Percentiles rank a stretch among this genome's conserved stretches.
phyloP scores from a whole-genome alignment of 2,888 invertebrate species.

The Marasmarcha lunaedactyla region DNA sequence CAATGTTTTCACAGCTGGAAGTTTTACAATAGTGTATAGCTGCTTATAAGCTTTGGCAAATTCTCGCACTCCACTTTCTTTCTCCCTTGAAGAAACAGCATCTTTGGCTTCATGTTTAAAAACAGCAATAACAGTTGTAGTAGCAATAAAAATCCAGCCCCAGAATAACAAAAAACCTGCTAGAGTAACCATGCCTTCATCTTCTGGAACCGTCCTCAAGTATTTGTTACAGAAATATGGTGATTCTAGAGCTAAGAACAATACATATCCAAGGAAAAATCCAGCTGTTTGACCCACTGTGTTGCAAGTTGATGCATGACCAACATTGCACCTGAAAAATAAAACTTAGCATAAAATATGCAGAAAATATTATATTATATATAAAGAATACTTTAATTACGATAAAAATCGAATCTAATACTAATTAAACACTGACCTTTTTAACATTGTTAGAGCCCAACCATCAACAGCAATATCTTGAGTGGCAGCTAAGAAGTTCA shows the following conservation, averaged over 20 bases:
- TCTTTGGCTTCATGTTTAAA: slow-evolving; percentile 85
- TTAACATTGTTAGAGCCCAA: slow-evolving; percentile 99
- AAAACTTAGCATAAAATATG: no score
- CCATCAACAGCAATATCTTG: slow-evolving; percentile 99
- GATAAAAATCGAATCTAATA: no score
- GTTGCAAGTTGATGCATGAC: slow-evolving; percentile 98
- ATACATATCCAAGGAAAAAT: slow-evolving; percentile 95
- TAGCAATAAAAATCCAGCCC: slow-evolving; percentile 91
- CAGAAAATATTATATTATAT: slow-evolving; percentile 11
- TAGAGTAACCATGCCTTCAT: slow-evolving; percentile 79
- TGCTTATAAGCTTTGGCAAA: slow-evolving; percentile 82
- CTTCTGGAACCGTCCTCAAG: slow-evolving; percentile 77
- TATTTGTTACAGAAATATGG: slow-evolving; percentile 96
- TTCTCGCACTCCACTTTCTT: slow-evolving; percentile 46
- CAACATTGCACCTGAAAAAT: slow-evolving; percentile 85
- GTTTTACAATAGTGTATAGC: slow-evolving; percentile 83
- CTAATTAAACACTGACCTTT: slow-evolving; percentile 70
- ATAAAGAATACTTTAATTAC: no score
- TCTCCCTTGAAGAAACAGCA: slow-evolving; percentile 24
- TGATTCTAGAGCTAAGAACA: slow-evolving; percentile 96
- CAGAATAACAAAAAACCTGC: slow-evolving; percentile 93
- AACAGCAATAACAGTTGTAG: slow-evolving; percentile 89
- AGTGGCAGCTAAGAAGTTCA: slow-evolving; percentile 97
- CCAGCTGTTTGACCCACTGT: slow-evolving; percentile 98
- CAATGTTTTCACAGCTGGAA: slow-evolving; percentile 84